Percentiles rank a stretch among this genome's conserved stretches.
Evolutionary conservation across 2,888 invertebrate species (phyloP).

Genomic region (Ecliptopera silaceata): DNA sequence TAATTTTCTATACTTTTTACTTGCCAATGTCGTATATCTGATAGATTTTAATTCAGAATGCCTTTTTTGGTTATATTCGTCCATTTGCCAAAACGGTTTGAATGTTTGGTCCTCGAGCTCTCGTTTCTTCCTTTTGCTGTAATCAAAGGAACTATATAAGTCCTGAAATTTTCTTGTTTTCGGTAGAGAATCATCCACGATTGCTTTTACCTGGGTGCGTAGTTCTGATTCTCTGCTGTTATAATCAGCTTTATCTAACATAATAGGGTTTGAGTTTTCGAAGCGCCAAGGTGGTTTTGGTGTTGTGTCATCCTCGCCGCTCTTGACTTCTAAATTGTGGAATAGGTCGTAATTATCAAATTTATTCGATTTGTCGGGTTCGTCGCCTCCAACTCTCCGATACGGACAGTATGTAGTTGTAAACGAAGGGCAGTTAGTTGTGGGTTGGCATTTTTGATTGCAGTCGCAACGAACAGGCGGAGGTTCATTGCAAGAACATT

Average conservation of each 20-base stretch:
- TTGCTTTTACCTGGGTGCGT: constrained; percentile 48
- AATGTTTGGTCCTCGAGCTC: constrained; percentile 47
- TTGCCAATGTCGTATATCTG: constrained; percentile 62
- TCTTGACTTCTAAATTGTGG: constrained; percentile 51
- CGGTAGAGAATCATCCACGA: constrained; percentile 27
- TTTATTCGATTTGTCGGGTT: constrained; percentile 38
- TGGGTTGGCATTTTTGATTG: constrained; percentile 38
- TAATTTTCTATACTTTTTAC: constrained; percentile 45
- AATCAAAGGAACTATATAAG: constrained; percentile 51
- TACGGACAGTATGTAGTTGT: constrained; percentile 25
- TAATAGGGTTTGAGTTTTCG: constrained; percentile 9
- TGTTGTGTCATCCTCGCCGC: constrained; percentile 41
- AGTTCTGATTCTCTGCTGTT: constrained; percentile 35
- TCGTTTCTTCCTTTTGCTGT: constrained; percentile 57
- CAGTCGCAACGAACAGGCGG: constrained; percentile 30
- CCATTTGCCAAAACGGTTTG: constrained; percentile 68
- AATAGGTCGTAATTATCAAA: constrained; percentile 53
- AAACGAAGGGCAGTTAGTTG: constrained; percentile 27
- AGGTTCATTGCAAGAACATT: constrained; percentile 50
- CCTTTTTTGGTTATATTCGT: constrained; percentile 48
- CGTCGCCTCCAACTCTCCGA: constrained; percentile 35
- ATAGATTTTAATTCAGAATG: constrained; percentile 54
- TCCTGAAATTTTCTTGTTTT: constrained; percentile 43
- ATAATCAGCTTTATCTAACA: constrained; percentile 16
- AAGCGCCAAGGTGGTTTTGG: constrained; percentile 31